Evolutionary conservation across 2,797 vertebrate genomes (phyloP).

Genomic region (Amphiprion clarkii): DNA sequence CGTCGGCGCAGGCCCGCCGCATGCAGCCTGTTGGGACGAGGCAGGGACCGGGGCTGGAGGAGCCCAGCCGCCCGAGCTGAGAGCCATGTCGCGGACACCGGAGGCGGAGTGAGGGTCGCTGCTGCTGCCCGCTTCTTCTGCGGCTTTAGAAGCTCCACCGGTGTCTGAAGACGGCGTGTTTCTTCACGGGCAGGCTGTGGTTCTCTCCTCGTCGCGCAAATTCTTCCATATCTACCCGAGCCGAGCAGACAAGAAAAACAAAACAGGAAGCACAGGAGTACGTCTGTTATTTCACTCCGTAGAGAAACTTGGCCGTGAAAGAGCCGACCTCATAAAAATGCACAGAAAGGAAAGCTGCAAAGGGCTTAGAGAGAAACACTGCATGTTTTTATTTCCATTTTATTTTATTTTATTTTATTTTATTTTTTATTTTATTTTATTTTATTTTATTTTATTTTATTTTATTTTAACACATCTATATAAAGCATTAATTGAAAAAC

Average conservation of each 20-base stretch:
- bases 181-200: conserved; percentile 49
- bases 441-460: no score
- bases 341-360: no score
- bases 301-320: conserved; percentile 45
- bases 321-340: not conserved
- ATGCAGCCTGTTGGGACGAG: conserved; percentile 70
- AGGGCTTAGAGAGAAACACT: no score
- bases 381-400: no score
- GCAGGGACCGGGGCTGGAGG: conserved; percentile 70
- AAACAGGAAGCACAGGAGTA: conserved; percentile 79
- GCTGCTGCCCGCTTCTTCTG: conserved; percentile 32
- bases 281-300: conserved; percentile 76
- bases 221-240: conserved; percentile 69
- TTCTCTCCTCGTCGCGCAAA: conserved; percentile 29
- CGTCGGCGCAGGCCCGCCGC: conserved; percentile 52
- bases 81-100: conserved; percentile 72
- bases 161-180: conserved; percentile 32
- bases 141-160: conserved; percentile 49
- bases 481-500: no score
- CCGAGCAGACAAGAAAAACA: conserved; percentile 69
- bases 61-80: conserved; percentile 81
- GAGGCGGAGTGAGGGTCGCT: conserved; percentile 31
- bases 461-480: no score
- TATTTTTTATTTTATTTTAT: no score
- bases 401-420: no score